Base-by-base conservation (phyloP, 2,113 vertebrate species). In the Paramormyrops kingsleyae region DNA sequence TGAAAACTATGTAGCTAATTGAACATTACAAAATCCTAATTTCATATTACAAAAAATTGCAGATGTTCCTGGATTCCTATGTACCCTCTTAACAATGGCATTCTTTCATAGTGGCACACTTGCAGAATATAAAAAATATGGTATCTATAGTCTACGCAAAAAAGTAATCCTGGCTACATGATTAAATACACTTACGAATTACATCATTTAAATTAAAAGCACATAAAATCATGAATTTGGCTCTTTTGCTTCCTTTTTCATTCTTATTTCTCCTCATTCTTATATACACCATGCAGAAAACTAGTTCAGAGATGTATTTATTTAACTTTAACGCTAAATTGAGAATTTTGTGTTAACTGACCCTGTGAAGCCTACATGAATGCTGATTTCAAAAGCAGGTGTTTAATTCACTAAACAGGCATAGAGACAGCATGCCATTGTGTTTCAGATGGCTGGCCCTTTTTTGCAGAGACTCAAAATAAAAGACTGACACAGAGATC, bases 41-140 rank as follows among this genome's bases (percentile, higher is more conserved):
- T 94, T 95, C 90, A 92, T 92, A 92, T 95, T 93, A 94, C 90
- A 92, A 94, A 92, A 94, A 95, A 95, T 95, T 93, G 95, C 19
- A 95, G 94, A 95, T 95, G 94, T 95, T 95, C 92, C 94, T 94
- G 93, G 94, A 95, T 94, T 89, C 21, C 50, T 87, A 77, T 1
- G 47, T 92, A 91, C 92, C 94, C 92, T 88, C 74, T 91, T 92
- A 87, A 91, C 90, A 42, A 4, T 87, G 92, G 90, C 90, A 92
- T 89, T 93, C 90, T 93, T 44, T 83, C 92, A 90, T 93, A 93
- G 90, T 91, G 89, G 94, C 93, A 94, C 90, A 89, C 88, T 90
- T 88, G 88, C 91, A 92, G 92, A 91, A 46, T 50, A 31, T n/a
- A 59, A 10, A 66, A 44, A 59, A 2, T 27, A 49, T 10, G 44